Evolutionary conservation across 1,140 invertebrate genomes (phyloP), one percentile per base, ranked within the genome.

Genomic region (Epicauta chinensis): DNA sequence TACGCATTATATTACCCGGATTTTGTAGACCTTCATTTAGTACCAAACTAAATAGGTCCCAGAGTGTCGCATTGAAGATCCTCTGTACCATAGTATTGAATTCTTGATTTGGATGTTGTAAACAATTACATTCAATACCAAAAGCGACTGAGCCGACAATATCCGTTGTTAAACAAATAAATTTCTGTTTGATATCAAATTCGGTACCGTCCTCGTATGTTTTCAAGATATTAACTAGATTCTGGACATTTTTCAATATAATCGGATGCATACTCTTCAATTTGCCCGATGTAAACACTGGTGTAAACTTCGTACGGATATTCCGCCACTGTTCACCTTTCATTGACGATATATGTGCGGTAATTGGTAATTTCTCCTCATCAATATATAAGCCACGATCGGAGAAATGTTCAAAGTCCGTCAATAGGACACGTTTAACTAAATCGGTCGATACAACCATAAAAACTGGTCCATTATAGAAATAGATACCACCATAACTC

Each of bases 201-300:
- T 16, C 37, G 5, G 3, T 9, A n/a, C 16, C 16, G 2, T 40
- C 17, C 9, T 30, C 36, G 6, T 23, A 29, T 13, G n/a, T 4
- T n/a, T 34, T 34, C 12, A 40, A 17, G 9, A 31, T 39, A 15
- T 39, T 31, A 2, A 49, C 13, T 10, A 39, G 6, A 39, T 49
- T 29, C 13, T 30, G 3, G 12, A 39, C 39, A 6, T 45, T 43
- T 17, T 58, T 29, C 17, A 49, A 14, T 11, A 62, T n/a, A 30
- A 53, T 53, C 9, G 50, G 45, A 47, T 71, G 72, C 71, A 77
- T 75, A 7, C 46, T 54, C 55, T 71, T 76, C 50, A 79, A 60
- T 58, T 75, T 76, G 0, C 70, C 70, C 14, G 72, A 71, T 1
- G 76, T 71, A 57, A 78, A 77, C 7, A 74, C 70, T 13, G 73